Evolutionary conservation across 2,797 vertebrate genomes (phyloP), one percentile per base, ranked within the genome.

Genomic region (Neopelma chrysocephalum): DNA sequence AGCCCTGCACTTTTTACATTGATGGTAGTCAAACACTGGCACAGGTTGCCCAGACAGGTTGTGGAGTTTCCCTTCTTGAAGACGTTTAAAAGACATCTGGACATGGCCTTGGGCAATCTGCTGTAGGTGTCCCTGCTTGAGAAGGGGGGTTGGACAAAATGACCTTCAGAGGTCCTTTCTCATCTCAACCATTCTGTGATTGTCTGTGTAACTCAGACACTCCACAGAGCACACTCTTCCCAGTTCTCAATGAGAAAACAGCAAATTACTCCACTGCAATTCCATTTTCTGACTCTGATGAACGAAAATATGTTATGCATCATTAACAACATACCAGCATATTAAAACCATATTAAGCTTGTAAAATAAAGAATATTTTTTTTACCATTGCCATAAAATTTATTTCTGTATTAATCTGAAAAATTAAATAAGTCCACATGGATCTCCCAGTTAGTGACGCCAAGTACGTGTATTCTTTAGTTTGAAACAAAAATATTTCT

Each of bases 341-440:
- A 85, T 87, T 88, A 93, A 90, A 96, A 78, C 15, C 70, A 64
- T 69, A 61, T 93, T 91, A 93, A 40, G 36, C 76, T 91, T 93
- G 50, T 88, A 92, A 96, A 90, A 86, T 75, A 91, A 90, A 85
- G 71, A 76, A 20, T 14, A 7, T 36, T 72, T 92, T 89, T 89
- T 83, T 90, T 88, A 90, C 57, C 36, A 21, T 58, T 87, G 87
- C 71, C 72, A 69, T 91, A 32, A 79, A 72, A 90, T 89, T 66
- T 75, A 65, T 82, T 58, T 65, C 64, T 81, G 42, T 5, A 2
- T 89, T 94, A 86, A 89, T 93, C 50, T 81, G 72, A 83, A 83
- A 94, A 77, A 86, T n/a, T 64, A 87, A 90, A 70, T 70, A 89
- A 88, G 10, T 62, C 65, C 73, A 65, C 47, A 58, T 51, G 12